Conservation (phyloP, 2,888 invertebrate genomes). For the Melitaea athalia region DNA sequence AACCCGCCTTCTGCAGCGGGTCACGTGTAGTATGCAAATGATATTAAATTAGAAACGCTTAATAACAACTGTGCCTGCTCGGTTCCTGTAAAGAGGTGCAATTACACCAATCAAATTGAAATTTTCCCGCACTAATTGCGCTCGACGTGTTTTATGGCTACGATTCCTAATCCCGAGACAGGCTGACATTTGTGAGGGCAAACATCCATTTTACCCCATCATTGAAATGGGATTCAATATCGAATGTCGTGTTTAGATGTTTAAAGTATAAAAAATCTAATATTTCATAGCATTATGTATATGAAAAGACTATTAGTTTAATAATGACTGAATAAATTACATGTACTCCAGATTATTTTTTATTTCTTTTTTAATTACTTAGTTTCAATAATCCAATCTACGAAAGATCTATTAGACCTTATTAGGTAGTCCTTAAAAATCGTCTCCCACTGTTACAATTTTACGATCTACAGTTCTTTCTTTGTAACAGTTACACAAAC, state of each 20-base stretch:
- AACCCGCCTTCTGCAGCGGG: constrained; percentile 47
- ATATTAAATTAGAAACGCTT: constrained; percentile 82
- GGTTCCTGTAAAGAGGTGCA: constrained; percentile 76
- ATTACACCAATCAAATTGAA: constrained; percentile 81
- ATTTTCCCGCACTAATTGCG: constrained; percentile 78
- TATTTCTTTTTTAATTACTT: no score
- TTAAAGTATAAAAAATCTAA: no score
- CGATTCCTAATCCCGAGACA: constrained; percentile 53
- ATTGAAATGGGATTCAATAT: constrained; percentile 15
- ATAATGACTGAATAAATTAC: no score
- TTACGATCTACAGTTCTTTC: background rate
- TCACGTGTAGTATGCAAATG: constrained; percentile 80
- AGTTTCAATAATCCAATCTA: no score
- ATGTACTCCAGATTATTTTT: no score
- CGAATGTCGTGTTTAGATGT: background rate
- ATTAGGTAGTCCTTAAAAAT: no score
- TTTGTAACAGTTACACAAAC: constrained; percentile 19
- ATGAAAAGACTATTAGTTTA: no score
- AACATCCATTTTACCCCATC: constrained; percentile 33
- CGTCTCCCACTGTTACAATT: no score
- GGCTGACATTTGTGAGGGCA: constrained; percentile 51
- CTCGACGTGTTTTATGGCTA: constrained; percentile 70
- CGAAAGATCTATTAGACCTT: no score
- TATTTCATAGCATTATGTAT: no score
- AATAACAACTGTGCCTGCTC: constrained; percentile 78